Conservation (phyloP, 2,888 invertebrate species). For the Mesoligia furuncula region DNA sequence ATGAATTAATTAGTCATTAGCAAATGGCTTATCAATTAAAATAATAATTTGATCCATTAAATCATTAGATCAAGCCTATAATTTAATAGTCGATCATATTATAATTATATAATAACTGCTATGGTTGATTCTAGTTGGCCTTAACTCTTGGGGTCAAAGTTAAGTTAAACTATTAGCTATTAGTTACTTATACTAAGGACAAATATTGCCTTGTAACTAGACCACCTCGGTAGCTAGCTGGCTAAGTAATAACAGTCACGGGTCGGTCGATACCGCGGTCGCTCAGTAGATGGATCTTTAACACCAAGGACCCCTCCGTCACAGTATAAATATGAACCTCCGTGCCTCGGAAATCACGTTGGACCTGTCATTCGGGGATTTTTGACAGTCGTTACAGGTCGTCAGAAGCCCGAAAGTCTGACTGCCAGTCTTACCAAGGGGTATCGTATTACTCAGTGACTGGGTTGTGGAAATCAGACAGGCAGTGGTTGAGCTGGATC, state of each 20-base stretch:
- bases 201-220: neutral
- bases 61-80: neutral
- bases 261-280: neutral
- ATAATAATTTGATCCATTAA: constrained; percentile 16
- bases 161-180: neutral
- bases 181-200: constrained; percentile 13
- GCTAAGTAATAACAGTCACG: no score
- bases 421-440: no score
- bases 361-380: no score
- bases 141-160: constrained; percentile 27
- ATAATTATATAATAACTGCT: constrained; percentile 2
- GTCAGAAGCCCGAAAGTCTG: no score
- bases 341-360: no score
- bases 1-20: neutral
- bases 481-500: no score
- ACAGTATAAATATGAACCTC: no score
- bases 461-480: no score
- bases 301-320: neutral
- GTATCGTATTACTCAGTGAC: no score
- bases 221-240: constrained; percentile 6
- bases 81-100: neutral
- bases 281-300: neutral
- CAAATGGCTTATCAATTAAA: neutral
- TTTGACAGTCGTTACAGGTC: no score
- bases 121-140: neutral